Evolutionary conservation across 2,113 vertebrate genomes (phyloP), one percentile per base, ranked within the genome.

Genomic region (Ardeotis arabs): DNA sequence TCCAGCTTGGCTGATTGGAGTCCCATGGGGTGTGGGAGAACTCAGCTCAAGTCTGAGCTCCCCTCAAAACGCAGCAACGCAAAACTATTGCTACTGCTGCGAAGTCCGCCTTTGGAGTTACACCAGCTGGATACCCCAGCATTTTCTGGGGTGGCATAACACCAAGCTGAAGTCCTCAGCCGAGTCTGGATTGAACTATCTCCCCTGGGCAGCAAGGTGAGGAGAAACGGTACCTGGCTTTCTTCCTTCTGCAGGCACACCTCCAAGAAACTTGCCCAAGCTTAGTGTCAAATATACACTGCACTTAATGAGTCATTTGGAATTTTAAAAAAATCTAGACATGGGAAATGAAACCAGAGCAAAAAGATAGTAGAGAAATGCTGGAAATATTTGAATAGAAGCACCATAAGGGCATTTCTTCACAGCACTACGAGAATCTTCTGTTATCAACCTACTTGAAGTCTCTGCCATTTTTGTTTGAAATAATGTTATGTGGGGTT

Each of bases 401-500:
- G 14, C 12, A 56, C 8, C 1, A 2, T 28, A 56, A 69, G 28
- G 22, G 2, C 12, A 50, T 80, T 94, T 90, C 39, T 83, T 83
- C 24, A 25, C 23, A 64, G 8, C 33, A 33, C 25, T 70, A 25
- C 44, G 90, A 76, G 45, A 82, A 87, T 63, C 31, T 6, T 4
- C 50, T 73, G 22, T 53, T 66, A 56, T 6, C 33, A 33, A 68
- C 12, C 29, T 66, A 27, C 14, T 49, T 87, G 31, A 86, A 87
- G 39, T 18, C 21, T 64, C 44, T 72, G 12, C 3, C 7, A 13
- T 28, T 70, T 89, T 14, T 13, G 2, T 56, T 84, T 70, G 11
- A 80, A 85, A 58, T 66, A 83, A 66, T 3, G 4, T 47, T 55
- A 6, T 47, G 44, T 37, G 10, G 11, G 0, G 0, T 1, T 7